Evolutionary conservation across 2,797 vertebrate genomes (phyloP).

Genomic region (Varecia variegata): DNA sequence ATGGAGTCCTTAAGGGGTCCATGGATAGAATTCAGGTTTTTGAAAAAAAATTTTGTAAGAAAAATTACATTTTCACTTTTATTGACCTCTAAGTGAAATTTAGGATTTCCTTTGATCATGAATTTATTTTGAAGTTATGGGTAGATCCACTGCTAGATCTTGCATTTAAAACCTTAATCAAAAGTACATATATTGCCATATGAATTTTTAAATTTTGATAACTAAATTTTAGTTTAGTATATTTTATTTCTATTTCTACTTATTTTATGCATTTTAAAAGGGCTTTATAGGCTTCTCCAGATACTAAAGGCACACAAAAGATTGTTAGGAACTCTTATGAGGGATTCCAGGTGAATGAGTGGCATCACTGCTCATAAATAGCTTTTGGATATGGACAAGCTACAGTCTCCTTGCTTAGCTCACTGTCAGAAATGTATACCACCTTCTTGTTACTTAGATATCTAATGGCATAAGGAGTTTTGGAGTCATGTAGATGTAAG

Average conservation of each 20-base stretch:
- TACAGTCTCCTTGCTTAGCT: neutral
- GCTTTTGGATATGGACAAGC: neutral
- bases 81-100: slow-evolving; percentile 14
- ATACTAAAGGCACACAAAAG: neutral
- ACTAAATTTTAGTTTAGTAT: neutral
- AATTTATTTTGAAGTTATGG: neutral
- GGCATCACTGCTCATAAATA: neutral
- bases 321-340: neutral
- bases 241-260: neutral
- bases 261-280: neutral
- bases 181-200: neutral
- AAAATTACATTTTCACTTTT: slow-evolving; percentile 31
- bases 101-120: neutral
- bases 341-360: neutral
- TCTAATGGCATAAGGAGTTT: neutral
- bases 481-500: neutral
- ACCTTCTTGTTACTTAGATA: neutral
- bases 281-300: neutral
- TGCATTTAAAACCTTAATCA: neutral
- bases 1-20: neutral
- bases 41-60: neutral
- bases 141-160: neutral
- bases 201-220: neutral
- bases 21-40: neutral
- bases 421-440: neutral